These are phyloP conservation scores for Pimpla rufipes DNA, from an alignment of 2,888 invertebrate genomes.

Conservation along the genomic window DNA sequence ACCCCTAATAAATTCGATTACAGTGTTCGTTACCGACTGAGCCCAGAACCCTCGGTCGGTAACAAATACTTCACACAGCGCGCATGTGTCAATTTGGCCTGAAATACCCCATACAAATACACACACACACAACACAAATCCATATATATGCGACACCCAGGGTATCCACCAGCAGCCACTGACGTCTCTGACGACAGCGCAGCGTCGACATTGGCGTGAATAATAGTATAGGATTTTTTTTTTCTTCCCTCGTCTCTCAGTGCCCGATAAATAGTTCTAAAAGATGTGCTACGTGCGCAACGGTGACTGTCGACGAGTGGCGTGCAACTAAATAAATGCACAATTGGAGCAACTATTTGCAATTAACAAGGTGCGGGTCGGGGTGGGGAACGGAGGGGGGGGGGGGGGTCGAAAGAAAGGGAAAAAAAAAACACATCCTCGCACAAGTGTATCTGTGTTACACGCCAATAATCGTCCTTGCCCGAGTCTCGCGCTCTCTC, in stretches of 20 bases:
- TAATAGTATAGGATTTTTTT: conserved; percentile 61
- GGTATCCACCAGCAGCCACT: conserved; percentile 27
- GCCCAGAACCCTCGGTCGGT: too few species aligned
- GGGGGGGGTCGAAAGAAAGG: not conserved
- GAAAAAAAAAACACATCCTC: conserved; percentile 12
- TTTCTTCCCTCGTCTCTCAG: not conserved
- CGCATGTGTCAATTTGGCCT: too few species aligned
- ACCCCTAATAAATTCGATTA: too few species aligned
- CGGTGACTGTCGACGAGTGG: conserved; percentile 35
- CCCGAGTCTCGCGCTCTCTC: conserved; percentile 4
- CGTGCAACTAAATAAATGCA: conserved; percentile 60
- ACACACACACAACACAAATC: not conserved
- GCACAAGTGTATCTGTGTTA: not conserved
- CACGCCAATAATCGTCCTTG: conserved; percentile 20
- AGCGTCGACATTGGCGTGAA: conserved; percentile 52
- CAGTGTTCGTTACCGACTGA: too few species aligned
- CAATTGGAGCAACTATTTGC: conserved; percentile 59
- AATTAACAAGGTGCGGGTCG: conserved; percentile 59
- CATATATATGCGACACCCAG: not conserved
- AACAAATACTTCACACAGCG: too few species aligned
- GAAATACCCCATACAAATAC: not conserved
- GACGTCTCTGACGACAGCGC: conserved; percentile 60
- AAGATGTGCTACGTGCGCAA: conserved; percentile 38
- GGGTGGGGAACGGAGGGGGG: not conserved
- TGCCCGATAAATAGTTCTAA: conserved; percentile 18